These are phyloP conservation scores for Muricea muricata DNA, from an alignment of 92 coral and sea anemone genomes.

Conservation along the genomic window DNA sequence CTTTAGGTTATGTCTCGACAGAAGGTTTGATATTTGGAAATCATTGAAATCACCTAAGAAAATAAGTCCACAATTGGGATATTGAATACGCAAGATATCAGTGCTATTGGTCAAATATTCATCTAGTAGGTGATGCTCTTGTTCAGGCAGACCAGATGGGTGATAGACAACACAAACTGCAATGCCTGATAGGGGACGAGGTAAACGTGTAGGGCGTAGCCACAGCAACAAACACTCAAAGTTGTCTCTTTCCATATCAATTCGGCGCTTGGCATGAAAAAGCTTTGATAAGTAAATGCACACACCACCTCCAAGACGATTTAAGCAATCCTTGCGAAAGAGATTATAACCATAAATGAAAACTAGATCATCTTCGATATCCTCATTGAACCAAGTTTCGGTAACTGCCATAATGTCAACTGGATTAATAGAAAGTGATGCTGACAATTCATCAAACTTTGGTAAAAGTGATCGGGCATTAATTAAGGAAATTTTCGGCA, in stretches of 20 bases:
- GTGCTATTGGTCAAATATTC: slow-evolving; percentile 36
- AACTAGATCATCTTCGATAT: slow-evolving; percentile 47
- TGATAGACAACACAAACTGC: slow-evolving; percentile 59
- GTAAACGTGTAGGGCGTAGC: slow-evolving; percentile 56
- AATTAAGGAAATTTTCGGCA: background rate
- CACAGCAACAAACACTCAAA: slow-evolving; percentile 52
- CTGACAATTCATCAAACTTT: slow-evolving; percentile 15
- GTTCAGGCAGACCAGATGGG: slow-evolving; percentile 51
- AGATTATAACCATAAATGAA: slow-evolving; percentile 46
- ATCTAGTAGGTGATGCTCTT: slow-evolving; percentile 4
- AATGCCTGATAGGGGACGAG: slow-evolving; percentile 59
- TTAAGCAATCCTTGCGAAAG: slow-evolving; percentile 40
- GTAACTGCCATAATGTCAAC: slow-evolving; percentile 53
- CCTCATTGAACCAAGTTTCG: slow-evolving; percentile 61
- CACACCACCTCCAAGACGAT: slow-evolving; percentile 58
- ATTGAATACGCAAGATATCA: slow-evolving; percentile 23
- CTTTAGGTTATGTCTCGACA: background rate
- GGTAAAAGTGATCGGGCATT: background rate
- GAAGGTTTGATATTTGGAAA: background rate
- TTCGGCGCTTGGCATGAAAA: slow-evolving; percentile 41
- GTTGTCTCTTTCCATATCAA: slow-evolving; percentile 27
- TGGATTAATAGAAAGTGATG: background rate
- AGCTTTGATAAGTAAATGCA: slow-evolving; percentile 32
- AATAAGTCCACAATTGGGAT: slow-evolving; percentile 29
- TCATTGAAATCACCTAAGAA: background rate